Conservation (phyloP, 2,888 invertebrate genomes). For the Eupithecia vulgata region DNA sequence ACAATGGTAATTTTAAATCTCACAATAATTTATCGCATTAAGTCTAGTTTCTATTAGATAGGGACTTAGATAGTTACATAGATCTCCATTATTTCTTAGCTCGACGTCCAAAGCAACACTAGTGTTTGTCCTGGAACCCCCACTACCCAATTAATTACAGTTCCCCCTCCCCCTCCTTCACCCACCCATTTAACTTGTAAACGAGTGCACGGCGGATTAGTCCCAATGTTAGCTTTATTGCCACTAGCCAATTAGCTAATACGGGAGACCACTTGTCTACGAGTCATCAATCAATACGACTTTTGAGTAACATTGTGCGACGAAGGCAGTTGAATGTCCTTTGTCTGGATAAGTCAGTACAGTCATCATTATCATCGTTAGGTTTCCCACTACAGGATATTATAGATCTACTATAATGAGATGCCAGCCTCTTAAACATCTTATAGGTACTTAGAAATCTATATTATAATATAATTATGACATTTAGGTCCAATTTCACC, state of each 20-base stretch:
- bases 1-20: neutral
- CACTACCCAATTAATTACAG: conserved; percentile 71
- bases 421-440: too few relatives aligned
- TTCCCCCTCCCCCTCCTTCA: conserved; percentile 51
- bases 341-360: neutral
- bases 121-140: conserved; percentile 64
- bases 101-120: conserved; percentile 51
- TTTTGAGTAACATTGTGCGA: neutral
- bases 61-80: neutral
- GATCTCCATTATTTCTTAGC: conserved; percentile 8
- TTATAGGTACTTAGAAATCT: too few relatives aligned
- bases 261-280: conserved; percentile 13
- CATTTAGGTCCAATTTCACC: too few relatives aligned
- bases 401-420: too few relatives aligned
- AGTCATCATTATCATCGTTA: neutral
- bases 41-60: too few relatives aligned
- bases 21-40: too few relatives aligned
- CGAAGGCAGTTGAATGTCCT: neutral
- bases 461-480: too few relatives aligned
- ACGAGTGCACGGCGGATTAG: conserved; percentile 58
- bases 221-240: conserved; percentile 36
- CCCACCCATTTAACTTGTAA: conserved; percentile 77
- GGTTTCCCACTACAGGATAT: too few relatives aligned
- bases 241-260: conserved; percentile 31
- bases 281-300: conserved; percentile 3